These are phyloP conservation scores for Propithecus deckenii DNA, from an alignment of 2,797 vertebrate species.

Conservation along the genomic window DNA sequence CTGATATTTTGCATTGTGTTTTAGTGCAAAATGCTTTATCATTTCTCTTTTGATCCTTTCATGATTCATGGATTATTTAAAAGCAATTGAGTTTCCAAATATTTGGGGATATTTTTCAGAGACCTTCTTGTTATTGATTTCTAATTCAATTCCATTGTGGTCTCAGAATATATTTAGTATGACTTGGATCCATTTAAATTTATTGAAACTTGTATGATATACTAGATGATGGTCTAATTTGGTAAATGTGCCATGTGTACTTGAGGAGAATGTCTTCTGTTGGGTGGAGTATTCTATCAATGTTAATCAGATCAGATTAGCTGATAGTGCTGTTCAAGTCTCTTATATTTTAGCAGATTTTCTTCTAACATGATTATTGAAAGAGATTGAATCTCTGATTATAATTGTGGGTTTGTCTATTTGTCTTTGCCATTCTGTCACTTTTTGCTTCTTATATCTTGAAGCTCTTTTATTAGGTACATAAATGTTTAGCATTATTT, in stretches of 20 bases:
- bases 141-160: neutral
- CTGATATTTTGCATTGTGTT: neutral
- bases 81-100: constrained; percentile 1
- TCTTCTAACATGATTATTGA: neutral
- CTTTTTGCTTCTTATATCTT: neutral
- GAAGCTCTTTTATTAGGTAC: neutral
- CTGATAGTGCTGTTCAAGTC: neutral
- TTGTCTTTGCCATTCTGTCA: neutral
- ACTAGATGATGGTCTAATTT: neutral
- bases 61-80: neutral
- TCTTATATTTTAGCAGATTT: neutral
- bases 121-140: neutral
- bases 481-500: neutral
- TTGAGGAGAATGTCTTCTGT: neutral
- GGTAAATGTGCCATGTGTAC: neutral
- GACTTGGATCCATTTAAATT: neutral
- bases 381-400: neutral
- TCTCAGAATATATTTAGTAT: neutral
- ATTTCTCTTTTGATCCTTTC: neutral
- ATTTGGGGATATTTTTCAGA: neutral
- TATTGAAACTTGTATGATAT: neutral
- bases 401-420: neutral
- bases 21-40: neutral
- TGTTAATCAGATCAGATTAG: neutral
- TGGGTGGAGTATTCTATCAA: neutral